These are phyloP conservation scores for Lagopus leucura DNA, from an alignment of 2,113 vertebrate species.

Conservation along the genomic window DNA sequence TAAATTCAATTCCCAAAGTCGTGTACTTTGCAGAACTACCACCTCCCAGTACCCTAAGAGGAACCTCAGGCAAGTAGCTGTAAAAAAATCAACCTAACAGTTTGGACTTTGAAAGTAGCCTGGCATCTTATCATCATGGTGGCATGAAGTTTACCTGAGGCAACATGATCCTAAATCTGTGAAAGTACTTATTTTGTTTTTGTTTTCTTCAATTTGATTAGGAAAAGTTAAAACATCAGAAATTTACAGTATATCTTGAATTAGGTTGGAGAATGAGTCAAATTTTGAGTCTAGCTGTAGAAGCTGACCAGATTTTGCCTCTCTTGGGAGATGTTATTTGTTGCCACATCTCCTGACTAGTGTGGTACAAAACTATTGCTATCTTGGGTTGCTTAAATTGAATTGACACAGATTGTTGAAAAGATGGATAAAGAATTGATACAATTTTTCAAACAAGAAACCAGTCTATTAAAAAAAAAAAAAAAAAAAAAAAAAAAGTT, in stretches of 20 bases:
- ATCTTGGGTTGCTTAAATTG: background rate
- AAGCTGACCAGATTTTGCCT: background rate
- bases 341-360: background rate
- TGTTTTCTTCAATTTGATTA: background rate
- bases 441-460: background rate
- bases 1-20: background rate
- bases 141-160: background rate
- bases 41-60: background rate
- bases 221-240: background rate
- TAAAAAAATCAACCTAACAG: background rate
- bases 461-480: background rate
- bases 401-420: background rate
- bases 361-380: accelerated
- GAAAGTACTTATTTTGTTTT: background rate
- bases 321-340: background rate
- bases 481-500: background rate
- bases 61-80: background rate
- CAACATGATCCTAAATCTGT: background rate
- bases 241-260: background rate
- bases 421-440: background rate
- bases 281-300: background rate
- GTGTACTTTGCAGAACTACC: background rate
- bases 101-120: background rate
- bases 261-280: background rate
- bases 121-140: background rate